These are phyloP conservation scores for Hirundo rustica DNA, from an alignment of 2,797 vertebrate genomes.

Conservation along the genomic window DNA sequence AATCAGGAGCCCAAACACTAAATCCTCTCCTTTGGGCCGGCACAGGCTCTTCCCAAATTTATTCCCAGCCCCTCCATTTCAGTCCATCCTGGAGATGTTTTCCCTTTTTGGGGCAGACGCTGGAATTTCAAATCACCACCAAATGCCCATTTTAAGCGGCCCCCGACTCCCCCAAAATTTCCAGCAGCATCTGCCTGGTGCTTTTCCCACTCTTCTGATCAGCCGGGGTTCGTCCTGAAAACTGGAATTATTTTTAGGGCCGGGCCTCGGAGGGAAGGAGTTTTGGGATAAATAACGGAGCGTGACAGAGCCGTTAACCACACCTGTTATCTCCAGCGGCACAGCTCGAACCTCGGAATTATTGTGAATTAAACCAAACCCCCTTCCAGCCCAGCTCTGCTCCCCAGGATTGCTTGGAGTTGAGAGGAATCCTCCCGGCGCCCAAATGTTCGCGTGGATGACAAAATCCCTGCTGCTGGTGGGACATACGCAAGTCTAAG, in stretches of 20 bases:
- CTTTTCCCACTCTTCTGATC: neutral
- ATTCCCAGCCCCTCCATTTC: neutral
- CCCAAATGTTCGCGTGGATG: neutral
- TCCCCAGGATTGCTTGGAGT: neutral
- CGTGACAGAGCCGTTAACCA: neutral
- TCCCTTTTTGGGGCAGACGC: accelerated
- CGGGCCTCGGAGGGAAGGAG: neutral
- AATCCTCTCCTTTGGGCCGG: neutral
- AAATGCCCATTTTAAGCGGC: accelerated
- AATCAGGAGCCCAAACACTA: neutral
- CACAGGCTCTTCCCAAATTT: neutral
- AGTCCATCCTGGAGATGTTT: accelerated
- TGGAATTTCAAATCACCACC: neutral
- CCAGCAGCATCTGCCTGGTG: neutral
- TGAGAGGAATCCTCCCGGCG: neutral
- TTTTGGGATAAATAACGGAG: neutral
- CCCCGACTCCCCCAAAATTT: neutral
- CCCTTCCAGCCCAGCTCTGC: neutral
- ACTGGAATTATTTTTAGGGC: neutral
- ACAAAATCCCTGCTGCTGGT: neutral
- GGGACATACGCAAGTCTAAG: accelerated
- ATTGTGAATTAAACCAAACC: neutral
- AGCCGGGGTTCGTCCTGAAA: neutral
- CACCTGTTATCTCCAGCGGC: neutral
- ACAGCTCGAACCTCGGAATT: neutral